These are phyloP conservation scores for Prionailurus viverrinus DNA, from an alignment of 2,113 vertebrate species.

Conservation along the genomic window DNA sequence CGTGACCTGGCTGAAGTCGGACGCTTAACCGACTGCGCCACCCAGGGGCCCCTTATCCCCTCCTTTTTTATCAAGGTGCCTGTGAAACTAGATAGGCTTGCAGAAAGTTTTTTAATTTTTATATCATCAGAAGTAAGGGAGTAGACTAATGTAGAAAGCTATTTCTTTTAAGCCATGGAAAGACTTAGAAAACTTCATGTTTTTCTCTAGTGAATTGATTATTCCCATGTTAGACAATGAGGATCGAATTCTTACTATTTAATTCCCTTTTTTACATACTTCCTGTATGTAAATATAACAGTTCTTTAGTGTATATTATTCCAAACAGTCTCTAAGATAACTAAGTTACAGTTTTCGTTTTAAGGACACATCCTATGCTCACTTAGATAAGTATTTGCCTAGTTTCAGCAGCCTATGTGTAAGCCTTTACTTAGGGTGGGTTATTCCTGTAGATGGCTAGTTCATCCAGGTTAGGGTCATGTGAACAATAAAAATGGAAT, in stretches of 20 bases:
- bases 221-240: background rate
- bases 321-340: background rate
- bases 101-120: background rate
- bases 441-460: background rate
- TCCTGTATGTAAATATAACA: background rate
- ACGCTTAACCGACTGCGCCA: too few species aligned
- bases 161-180: conserved; percentile 32
- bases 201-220: background rate
- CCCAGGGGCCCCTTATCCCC: too few species aligned
- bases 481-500: background rate
- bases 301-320: background rate
- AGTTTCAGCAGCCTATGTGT: background rate
- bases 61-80: background rate
- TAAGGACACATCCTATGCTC: background rate
- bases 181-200: background rate
- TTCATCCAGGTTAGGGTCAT: background rate
- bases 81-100: background rate
- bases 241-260: conserved; percentile 40
- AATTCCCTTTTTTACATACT: background rate
- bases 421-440: background rate
- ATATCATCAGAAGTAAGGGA: background rate
- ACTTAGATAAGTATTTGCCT: background rate
- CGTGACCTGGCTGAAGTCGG: too few species aligned
- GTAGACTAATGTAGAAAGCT: background rate
- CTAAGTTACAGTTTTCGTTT: background rate